Evolutionary conservation across 2,888 invertebrate genomes (phyloP).

Genomic region (Yponomeuta malinellus): DNA sequence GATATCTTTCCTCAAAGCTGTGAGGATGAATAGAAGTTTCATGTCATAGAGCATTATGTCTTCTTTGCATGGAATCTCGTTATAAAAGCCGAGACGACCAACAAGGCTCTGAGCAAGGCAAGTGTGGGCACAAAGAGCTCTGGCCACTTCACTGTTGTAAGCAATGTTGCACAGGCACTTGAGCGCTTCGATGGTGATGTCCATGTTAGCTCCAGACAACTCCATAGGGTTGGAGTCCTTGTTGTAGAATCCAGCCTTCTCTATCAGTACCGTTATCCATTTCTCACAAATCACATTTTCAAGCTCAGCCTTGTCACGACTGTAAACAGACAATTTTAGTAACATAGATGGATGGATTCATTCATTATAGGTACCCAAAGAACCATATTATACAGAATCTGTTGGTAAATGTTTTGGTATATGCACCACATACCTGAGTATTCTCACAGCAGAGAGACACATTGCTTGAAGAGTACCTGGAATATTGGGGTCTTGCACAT

Average conservation of each 20-base stretch:
- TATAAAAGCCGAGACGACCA: constrained; percentile 81
- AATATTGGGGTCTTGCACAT: constrained; percentile 47
- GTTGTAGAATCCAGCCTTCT: constrained; percentile 78
- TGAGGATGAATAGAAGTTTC: constrained; percentile 91
- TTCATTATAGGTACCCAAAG: background rate
- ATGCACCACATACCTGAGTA: constrained; percentile 75
- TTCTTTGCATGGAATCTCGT: constrained; percentile 78
- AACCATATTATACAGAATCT: background rate
- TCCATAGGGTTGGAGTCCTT: constrained; percentile 45
- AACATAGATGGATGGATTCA: constrained; percentile 7
- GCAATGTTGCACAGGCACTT: constrained; percentile 94
- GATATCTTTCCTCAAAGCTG: constrained; percentile 85
- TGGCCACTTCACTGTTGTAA: constrained; percentile 78
- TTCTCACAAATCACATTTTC: constrained; percentile 80
- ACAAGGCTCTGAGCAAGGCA: constrained; percentile 82
- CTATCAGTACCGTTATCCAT: constrained; percentile 80
- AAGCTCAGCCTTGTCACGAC: constrained; percentile 86
- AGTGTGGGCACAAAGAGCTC: constrained; percentile 72
- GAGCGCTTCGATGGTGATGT: constrained; percentile 83
- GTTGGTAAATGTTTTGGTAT: background rate
- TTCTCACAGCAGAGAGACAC: constrained; percentile 77
- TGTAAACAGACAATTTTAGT: constrained; percentile 43
- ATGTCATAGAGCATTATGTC: constrained; percentile 90
- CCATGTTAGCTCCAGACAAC: constrained; percentile 59
- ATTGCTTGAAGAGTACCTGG: constrained; percentile 60